These are phyloP conservation scores for Indri indri DNA, from an alignment of 2,113 vertebrate species.

Conservation along the genomic window DNA sequence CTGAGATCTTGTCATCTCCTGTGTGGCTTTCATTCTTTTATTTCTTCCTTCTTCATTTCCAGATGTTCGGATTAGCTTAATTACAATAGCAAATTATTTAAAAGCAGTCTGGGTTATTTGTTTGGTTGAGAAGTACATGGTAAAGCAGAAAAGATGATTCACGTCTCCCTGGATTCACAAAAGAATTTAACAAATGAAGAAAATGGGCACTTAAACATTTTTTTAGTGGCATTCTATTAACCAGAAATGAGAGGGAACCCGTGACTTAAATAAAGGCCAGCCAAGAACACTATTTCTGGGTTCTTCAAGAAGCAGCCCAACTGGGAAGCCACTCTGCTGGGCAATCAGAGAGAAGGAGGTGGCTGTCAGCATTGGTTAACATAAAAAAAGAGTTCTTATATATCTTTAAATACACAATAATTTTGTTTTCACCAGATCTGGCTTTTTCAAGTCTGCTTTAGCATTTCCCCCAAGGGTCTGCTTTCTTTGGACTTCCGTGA, in stretches of 20 bases:
- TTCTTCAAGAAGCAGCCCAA: neutral
- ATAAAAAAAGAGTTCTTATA: neutral
- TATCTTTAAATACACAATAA: neutral
- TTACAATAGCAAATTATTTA: neutral
- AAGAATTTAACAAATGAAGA: neutral
- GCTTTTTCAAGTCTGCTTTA: neutral
- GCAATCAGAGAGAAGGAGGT: neutral
- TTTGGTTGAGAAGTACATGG: slow-evolving; percentile 3
- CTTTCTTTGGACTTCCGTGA: neutral
- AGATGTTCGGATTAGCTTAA: neutral
- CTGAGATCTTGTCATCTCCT: neutral
- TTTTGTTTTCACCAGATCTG: neutral
- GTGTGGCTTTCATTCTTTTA: neutral
- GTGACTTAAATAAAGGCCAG: neutral
- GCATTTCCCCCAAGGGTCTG: neutral
- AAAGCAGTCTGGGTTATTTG: slow-evolving; percentile 12
- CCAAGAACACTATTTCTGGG: neutral
- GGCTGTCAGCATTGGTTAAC: neutral
- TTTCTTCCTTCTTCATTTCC: neutral
- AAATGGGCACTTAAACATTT: neutral
- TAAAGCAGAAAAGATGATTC: slow-evolving; percentile 17
- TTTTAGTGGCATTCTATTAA: neutral
- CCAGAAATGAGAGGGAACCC: neutral
- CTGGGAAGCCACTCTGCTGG: neutral
- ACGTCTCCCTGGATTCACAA: neutral